Base-by-base conservation (phyloP, 1,140 invertebrate species). In the Maniola jurtina region DNA sequence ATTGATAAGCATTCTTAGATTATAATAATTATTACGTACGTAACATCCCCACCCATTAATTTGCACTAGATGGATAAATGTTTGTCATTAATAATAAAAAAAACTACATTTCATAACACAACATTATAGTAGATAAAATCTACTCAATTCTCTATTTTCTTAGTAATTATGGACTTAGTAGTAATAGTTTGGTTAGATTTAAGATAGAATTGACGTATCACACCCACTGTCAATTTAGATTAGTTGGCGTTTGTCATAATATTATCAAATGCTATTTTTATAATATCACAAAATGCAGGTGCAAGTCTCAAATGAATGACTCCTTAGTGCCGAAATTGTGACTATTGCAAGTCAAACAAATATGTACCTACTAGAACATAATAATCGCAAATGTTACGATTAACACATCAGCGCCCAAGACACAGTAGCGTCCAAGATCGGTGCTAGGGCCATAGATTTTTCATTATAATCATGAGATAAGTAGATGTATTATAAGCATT, bases 51-150 rank as follows among this genome's bases (percentile, higher is more conserved):
- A 83, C 82, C 80, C 76, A 58, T 75, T 68, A 68, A 38, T 68
- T 68, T 76, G 72, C 80, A 73, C 61, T 85, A 81, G 75, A 73
- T 76, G 45, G 38, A 52, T 79, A 81, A 73, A 73, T 71, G 70
- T 78, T 61, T 79, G 70, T 77, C 72, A 75, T 82, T 74, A 75
- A 78, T 68, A 48, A 70, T 74, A 75, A 78, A 67, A 48, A 70
- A 36, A 55, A 33, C 25, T 15, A 35, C 10, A 8, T 16, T 55
- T 15, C 54, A 35, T 35, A n/a, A 69, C 72, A 71, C 60, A 66
- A 68, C 68, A 74, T 66, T 63, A 68, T 63, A 15, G 86, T 89
- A 87, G 86, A 89, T 89, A 45, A 80, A 82, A 89, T 89, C 86
- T 89, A 89, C 84, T 76, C 70, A 81, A 79, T 75, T 69, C 72